A percentile compares a stretch with the other conserved stretches of the same genome.
Evolutionary conservation across 2,797 vertebrate species (phyloP).

Genomic region (Staurois parvus): DNA sequence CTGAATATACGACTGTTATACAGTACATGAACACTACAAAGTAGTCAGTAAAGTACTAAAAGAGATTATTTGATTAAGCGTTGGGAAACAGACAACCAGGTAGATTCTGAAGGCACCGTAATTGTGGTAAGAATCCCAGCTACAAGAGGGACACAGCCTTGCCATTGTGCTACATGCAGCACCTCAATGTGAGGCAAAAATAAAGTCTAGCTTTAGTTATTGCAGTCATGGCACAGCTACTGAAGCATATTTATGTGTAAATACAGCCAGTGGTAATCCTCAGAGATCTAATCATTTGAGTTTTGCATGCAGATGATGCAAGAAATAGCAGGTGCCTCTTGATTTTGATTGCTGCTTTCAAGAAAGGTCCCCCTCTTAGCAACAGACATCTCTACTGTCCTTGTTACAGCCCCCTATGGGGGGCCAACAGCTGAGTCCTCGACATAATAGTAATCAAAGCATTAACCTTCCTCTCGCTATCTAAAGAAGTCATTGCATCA

Average conservation of each 20-base stretch:
- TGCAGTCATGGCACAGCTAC: not conserved
- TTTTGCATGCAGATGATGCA: slow-evolving; percentile 5
- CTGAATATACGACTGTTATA: not conserved
- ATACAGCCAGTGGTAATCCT: not conserved
- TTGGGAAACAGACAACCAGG: no score
- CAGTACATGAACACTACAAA: not conserved
- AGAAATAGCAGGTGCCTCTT: slow-evolving; percentile 35
- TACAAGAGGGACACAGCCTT: no score
- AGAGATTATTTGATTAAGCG: no score
- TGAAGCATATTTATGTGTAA: slow-evolving; percentile 2
- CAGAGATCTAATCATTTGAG: slow-evolving; percentile 34
- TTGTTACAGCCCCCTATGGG: slow-evolving; percentile 9
- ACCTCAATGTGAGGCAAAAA: no score
- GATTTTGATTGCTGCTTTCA: slow-evolving; percentile 1
- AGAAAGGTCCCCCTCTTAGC: slow-evolving; percentile 21
- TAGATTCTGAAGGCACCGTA: no score
- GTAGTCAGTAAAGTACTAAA: not conserved
- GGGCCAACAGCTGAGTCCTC: slow-evolving; percentile 7
- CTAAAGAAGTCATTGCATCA: not conserved
- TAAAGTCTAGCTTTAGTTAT: not conserved
- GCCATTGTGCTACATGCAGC: no score
- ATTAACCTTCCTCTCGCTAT: slow-evolving; percentile 29
- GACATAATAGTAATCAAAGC: slow-evolving; percentile 35
- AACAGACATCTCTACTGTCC: not conserved
- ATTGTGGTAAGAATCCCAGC: no score